Base-by-base conservation (phyloP, 2,113 vertebrate species). In the Perca schrenkii region DNA sequence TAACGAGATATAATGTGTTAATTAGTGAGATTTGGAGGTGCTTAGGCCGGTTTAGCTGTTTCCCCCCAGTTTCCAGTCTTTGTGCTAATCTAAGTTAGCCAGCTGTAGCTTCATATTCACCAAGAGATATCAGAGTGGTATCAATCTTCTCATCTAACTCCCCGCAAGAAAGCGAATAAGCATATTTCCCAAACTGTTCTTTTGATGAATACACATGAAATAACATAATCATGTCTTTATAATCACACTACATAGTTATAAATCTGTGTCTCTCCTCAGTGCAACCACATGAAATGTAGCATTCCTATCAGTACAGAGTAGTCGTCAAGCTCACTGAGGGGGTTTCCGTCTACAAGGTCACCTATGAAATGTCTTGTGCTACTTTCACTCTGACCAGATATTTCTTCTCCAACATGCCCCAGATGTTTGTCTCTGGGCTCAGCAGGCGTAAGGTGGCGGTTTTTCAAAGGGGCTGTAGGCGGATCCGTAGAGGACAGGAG, bases 361-460 rank as follows among this genome's bases (percentile, higher is more conserved):
- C 19, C 73, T 31, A 47, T 61, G 28, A 88, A 84, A 79, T 53
- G 74, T 80, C 52, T 77, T 86, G 77, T 86, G 79, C 83, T 85
- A 82, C 80, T 43, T 80, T 85, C 84, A 66, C 60, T 66, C 71
- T 40, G 64, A 76, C 79, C 57, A 64, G 17, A 63, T 54, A 7
- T 28, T 52, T 14, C 28, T 43, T 8, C 4, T 21, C 56, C 43
- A 34, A 15, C n/a, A 12, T 4, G 21, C n/a, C 40, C 22, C 36
- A 4, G 17, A 8, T 63, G 40, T 52, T 46, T 11, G 3, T n/a
- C 11, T 34, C 14, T 8, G 40, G 36, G 21, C 63, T 95, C 96
- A 98, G 16, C 96, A 98, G 40, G 96, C 94, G 0, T 98, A 99
- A 0, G 98, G 97, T 8, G 98, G 97, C 12, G 97, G 98, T 78